Evolutionary conservation across 2,888 invertebrate species (phyloP).

Genomic region (Hirtodrosophila alboralis): DNA sequence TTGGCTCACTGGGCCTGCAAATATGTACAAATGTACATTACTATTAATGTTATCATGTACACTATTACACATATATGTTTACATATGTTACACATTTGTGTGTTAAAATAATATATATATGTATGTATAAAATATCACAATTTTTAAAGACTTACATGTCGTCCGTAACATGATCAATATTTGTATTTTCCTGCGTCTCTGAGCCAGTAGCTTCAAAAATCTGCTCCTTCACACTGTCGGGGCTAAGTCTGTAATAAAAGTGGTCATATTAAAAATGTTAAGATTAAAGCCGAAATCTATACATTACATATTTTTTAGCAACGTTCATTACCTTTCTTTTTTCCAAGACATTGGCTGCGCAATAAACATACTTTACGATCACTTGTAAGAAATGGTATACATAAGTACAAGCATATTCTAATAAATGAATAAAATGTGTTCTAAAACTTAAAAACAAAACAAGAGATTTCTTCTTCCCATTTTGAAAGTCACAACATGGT

Average conservation of each 20-base stretch:
- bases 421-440: not conserved
- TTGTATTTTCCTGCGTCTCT: slow-evolving; percentile 16
- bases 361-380: slow-evolving; percentile 34
- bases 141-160: slow-evolving; percentile 15
- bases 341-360: slow-evolving; percentile 59
- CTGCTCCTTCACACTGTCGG: slow-evolving; percentile 19
- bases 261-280: not conserved
- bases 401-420: slow-evolving; percentile 1
- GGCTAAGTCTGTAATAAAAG: slow-evolving; percentile 8
- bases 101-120: too few species aligned
- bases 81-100: too few species aligned
- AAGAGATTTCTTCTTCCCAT: slow-evolving; percentile 18
- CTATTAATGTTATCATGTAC: too few species aligned
- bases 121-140: too few species aligned
- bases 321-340: slow-evolving; percentile 52
- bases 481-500: slow-evolving; percentile 14
- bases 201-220: slow-evolving; percentile 9
- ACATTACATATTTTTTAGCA: not conserved
- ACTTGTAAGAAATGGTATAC: not conserved
- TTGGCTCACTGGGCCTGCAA: slow-evolving; percentile 61
- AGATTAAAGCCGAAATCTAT: not conserved
- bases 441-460: slow-evolving; percentile 18
- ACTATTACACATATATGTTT: too few species aligned
- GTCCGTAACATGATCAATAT: slow-evolving; percentile 18
- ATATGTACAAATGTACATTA: not conserved